Evolutionary conservation across 2,888 invertebrate genomes (phyloP).

Genomic region (Osmoderma eremita): DNA sequence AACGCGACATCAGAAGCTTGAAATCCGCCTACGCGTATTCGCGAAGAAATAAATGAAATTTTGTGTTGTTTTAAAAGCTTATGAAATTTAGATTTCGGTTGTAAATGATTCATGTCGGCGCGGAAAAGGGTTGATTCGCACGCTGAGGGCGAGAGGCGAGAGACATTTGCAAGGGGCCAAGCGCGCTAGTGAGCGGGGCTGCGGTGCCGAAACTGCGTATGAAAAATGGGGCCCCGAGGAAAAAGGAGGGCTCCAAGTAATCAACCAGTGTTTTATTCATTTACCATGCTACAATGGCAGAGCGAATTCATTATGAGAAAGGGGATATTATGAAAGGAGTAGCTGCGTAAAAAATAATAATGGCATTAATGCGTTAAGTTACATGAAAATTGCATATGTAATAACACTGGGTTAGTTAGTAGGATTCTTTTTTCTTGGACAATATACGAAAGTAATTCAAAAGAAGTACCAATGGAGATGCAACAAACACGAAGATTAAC

Average conservation of each 20-base stretch:
- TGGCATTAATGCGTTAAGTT: too few species aligned
- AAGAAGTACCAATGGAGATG: too few species aligned
- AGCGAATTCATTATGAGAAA: too few species aligned
- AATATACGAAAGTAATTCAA: too few species aligned
- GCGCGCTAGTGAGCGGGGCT: not conserved
- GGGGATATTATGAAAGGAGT: too few species aligned
- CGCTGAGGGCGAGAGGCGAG: not conserved
- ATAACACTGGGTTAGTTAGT: too few species aligned
- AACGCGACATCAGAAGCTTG: too few species aligned
- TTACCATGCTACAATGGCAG: constrained; percentile 13
- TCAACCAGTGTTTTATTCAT: constrained; percentile 21
- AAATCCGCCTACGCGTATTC: not conserved
- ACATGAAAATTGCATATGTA: too few species aligned
- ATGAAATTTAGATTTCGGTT: constrained; percentile 18
- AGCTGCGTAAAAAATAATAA: too few species aligned
- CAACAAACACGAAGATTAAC: too few species aligned
- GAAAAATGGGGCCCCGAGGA: constrained; percentile 11
- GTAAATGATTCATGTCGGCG: constrained; percentile 12
- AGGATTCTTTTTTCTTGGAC: too few species aligned
- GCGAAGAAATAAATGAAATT: constrained; percentile 8
- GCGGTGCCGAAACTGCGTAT: not conserved
- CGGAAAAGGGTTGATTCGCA: not conserved
- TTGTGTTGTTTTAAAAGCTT: constrained; percentile 13
- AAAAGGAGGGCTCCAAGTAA: constrained; percentile 4
- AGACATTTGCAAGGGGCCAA: not conserved